A percentile compares a stretch with the other conserved stretches of the same genome.
These are phyloP conservation scores for Amphimallon solstitiale DNA, from an alignment of 2,888 invertebrate species.

Conservation along the genomic window DNA sequence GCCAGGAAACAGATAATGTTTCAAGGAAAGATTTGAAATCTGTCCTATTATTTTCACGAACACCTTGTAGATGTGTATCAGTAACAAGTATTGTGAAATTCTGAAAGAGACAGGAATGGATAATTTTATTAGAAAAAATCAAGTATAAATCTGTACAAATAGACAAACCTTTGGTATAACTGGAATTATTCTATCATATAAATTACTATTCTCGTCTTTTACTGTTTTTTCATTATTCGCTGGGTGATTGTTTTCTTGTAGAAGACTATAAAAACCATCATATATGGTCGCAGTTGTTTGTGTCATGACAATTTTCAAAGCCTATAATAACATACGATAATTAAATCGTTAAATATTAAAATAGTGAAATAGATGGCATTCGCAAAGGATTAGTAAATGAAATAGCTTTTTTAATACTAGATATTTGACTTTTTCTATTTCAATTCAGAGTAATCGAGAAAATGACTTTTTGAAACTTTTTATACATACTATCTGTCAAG, in stretches of 20 bases:
- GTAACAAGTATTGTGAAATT: conserved; percentile 79
- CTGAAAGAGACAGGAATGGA: conserved; percentile 60
- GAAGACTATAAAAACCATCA: conserved; percentile 68
- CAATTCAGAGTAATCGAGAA: too few relatives aligned
- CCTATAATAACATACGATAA: too few relatives aligned
- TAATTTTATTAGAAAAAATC: background rate
- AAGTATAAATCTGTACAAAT: background rate
- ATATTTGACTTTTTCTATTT: too few relatives aligned
- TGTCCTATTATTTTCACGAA: conserved; percentile 74
- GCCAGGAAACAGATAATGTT: conserved; percentile 54
- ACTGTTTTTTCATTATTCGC: conserved; percentile 52
- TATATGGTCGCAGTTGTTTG: conserved; percentile 69
- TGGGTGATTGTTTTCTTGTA: conserved; percentile 59
- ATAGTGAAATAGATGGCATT: too few relatives aligned
- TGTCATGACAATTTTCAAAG: conserved; percentile 72
- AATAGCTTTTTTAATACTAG: too few relatives aligned
- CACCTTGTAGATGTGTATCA: conserved; percentile 75
- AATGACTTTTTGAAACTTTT: too few relatives aligned
- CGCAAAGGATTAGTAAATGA: too few relatives aligned
- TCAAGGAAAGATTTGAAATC: conserved; percentile 73
- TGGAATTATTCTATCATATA: conserved; percentile 75
- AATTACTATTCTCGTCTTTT: conserved; percentile 64
- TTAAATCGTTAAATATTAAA: too few relatives aligned
- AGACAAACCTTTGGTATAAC: conserved; percentile 78
- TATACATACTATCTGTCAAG: too few relatives aligned